Evolutionary conservation across 1,140 invertebrate genomes (phyloP).

Genomic region (Dreissena rostriformis): DNA sequence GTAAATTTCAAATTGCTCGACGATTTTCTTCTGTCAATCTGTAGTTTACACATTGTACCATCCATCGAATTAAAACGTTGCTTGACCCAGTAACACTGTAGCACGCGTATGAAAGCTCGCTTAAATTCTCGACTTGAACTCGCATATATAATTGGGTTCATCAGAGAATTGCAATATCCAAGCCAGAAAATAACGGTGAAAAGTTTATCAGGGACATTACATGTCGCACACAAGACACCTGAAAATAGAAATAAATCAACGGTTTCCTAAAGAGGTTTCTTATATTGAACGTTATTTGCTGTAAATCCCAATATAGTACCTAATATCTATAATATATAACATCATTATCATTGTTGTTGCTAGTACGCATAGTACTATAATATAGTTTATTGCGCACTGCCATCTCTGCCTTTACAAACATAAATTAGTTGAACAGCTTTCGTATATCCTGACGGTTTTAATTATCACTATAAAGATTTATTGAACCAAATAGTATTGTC

Average conservation of each 20-base stretch:
- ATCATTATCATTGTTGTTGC: too few relatives aligned
- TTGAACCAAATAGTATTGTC: too few relatives aligned
- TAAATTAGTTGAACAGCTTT: too few relatives aligned
- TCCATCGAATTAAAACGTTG: constrained; percentile 56
- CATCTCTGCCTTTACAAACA: too few relatives aligned
- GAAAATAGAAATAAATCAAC: constrained; percentile 31
- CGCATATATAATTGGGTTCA: constrained; percentile 99
- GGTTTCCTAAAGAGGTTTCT: too few relatives aligned
- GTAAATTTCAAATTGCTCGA: background rate
- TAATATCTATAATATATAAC: too few relatives aligned
- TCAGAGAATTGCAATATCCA: constrained; percentile 86
- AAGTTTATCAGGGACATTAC: constrained; percentile 73
- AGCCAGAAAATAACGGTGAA: constrained; percentile 86
- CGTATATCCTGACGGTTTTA: too few relatives aligned
- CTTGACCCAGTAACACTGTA: constrained; percentile 58
- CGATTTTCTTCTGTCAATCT: background rate
- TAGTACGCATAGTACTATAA: too few relatives aligned
- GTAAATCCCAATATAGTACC: too few relatives aligned
- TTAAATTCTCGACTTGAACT: constrained; percentile 98
- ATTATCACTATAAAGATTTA: too few relatives aligned
- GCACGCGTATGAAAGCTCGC: constrained; percentile 83
- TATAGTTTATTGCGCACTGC: too few relatives aligned
- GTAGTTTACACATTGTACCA: background rate
- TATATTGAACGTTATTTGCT: too few relatives aligned
- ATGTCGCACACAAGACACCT: constrained; percentile 80